Evolutionary conservation across 1,140 invertebrate species (phyloP), one percentile per base, ranked within the genome.

Genomic region (Lerema accius): DNA sequence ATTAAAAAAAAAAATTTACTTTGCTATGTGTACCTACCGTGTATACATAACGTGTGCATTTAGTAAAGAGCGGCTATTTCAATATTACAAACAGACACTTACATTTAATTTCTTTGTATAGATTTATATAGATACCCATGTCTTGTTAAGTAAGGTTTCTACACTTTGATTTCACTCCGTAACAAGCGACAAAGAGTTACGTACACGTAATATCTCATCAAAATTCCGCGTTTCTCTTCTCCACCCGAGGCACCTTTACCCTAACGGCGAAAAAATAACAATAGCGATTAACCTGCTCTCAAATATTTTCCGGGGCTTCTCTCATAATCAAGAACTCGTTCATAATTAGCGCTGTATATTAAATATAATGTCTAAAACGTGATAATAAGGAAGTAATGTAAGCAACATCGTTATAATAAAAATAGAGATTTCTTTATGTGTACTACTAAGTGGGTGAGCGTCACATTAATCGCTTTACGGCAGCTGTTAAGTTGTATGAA

Each of bases 341-440:
- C 73, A 73, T 86, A 86, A 86, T 86, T 86, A 84, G 74, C 76
- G 76, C 76, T 82, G 78, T 84, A 76, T 84, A 83, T 76, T 80
- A 78, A 81, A 78, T 78, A 75, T 77, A 82, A 79, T 76, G 75
- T 76, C 71, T 77, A 79, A 79, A 80, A 82, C 73, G 73, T 80
- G 80, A 78, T 81, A 84, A 84, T 81, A 84, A 85, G 78, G 82
- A 85, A 84, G 73, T 76, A 82, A 81, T 82, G 78, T 84, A 76
- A 81, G 82, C 77, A 80, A 78, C 78, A 85, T 83, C 71, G 73
- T 84, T 84, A 74, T 76, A 79, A 84, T 80, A 78, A 80, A 76
- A 82, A 77, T 80, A 78, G 73, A 79, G 76, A 78, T 80, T 80
- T 84, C 77, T 81, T 79, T 85, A 80, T 85, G 74, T 81, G 78